Conservation (phyloP, 2,888 invertebrate genomes). For the Choreutis nemorana region DNA sequence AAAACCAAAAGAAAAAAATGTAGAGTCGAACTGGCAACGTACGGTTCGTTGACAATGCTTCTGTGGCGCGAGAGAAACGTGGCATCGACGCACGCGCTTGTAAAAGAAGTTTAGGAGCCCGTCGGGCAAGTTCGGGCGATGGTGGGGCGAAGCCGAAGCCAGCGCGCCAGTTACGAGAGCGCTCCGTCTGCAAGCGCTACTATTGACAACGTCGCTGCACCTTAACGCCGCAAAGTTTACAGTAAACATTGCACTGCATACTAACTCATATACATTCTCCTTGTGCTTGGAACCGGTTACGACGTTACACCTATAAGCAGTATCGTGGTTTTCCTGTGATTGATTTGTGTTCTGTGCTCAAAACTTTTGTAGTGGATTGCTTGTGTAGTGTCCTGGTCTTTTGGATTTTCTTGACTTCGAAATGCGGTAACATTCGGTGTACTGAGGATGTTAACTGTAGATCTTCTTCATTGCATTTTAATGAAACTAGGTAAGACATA, state of each 20-base stretch:
- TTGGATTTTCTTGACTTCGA: conserved; percentile 7
- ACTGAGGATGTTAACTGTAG: neutral
- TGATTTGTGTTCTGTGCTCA: conserved; percentile 29
- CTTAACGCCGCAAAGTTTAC: conserved; percentile 19
- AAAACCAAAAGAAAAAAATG: conserved; percentile 47
- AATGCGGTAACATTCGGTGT: conserved; percentile 8
- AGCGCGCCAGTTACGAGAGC: conserved; percentile 46
- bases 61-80: conserved; percentile 36
- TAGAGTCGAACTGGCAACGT: conserved; percentile 43
- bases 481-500: neutral
- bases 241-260: conserved; percentile 26
- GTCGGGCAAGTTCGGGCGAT: conserved; percentile 40
- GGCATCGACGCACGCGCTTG: conserved; percentile 58
- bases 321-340: conserved; percentile 29
- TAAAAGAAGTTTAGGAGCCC: conserved; percentile 38
- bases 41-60: too few relatives aligned
- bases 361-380: conserved; percentile 7
- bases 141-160: conserved; percentile 28
- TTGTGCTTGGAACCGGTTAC: conserved; percentile 51
- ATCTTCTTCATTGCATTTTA: neutral
- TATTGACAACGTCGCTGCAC: conserved; percentile 13
- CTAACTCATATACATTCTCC: conserved; percentile 30
- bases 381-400: conserved; percentile 7
- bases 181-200: conserved; percentile 20
- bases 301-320: conserved; percentile 30